phyloP scores from a whole-genome alignment of 2,888 invertebrate species.

The Ormyrus nitidulus region DNA sequence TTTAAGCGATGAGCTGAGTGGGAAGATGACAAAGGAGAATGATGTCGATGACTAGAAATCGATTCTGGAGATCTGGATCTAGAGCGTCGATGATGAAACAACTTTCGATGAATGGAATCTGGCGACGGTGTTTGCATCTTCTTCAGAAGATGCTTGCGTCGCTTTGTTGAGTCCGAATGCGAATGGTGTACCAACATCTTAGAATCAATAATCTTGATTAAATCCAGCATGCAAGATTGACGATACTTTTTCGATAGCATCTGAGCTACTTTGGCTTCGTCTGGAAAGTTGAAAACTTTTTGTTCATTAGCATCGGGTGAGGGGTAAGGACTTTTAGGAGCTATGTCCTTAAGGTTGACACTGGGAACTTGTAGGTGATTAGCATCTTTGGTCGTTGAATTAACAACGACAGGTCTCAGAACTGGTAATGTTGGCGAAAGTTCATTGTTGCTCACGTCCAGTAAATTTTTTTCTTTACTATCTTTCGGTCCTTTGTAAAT shows the following conservation, averaged over 20 bases:
- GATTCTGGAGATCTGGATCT: constrained; percentile 64
- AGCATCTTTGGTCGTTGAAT: constrained; percentile 49
- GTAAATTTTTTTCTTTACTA: constrained; percentile 34
- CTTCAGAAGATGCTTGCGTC: constrained; percentile 57
- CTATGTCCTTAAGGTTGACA: constrained; percentile 59
- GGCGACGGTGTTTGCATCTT: constrained; percentile 62
- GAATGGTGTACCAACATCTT: constrained; percentile 67
- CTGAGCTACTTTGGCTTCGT: constrained; percentile 52
- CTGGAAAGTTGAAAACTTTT: constrained; percentile 22
- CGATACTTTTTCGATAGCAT: constrained; percentile 62
- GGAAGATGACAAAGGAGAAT: constrained; percentile 14
- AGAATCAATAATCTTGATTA: constrained; percentile 70
- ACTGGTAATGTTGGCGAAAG: neutral
- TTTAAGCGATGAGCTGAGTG: neutral
- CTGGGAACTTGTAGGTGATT: constrained; percentile 61
- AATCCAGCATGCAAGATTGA: constrained; percentile 67
- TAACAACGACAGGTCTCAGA: constrained; percentile 19
- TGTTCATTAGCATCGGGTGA: constrained; percentile 40
- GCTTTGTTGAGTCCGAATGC: constrained; percentile 51
- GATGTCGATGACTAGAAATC: constrained; percentile 41
- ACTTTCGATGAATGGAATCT: constrained; percentile 59
- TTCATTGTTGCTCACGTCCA: constrained; percentile 27
- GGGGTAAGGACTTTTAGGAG: constrained; percentile 61
- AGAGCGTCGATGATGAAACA: constrained; percentile 57
- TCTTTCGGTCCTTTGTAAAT: constrained; percentile 67